These are phyloP conservation scores for Anastrepha obliqua DNA, from an alignment of 1,140 invertebrate species.

Conservation along the genomic window DNA sequence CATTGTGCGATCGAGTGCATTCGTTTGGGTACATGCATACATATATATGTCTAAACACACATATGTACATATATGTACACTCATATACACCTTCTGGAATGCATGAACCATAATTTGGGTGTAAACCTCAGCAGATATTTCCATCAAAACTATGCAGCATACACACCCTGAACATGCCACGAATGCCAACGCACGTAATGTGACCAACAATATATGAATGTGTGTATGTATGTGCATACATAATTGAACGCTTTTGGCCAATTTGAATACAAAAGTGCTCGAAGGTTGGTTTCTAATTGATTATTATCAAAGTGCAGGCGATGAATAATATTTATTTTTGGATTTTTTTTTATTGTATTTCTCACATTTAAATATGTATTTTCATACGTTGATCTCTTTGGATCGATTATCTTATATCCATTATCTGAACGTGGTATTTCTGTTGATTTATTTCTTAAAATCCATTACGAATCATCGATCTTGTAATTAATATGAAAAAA, in stretches of 20 bases:
- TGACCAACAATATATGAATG: background rate
- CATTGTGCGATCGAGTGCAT: background rate
- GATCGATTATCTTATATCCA: no score
- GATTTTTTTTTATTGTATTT: background rate
- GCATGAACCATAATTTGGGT: slow-evolving; percentile 23
- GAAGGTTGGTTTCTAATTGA: slow-evolving; percentile 38
- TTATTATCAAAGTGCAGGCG: background rate
- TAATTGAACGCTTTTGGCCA: background rate
- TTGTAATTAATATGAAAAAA: no score
- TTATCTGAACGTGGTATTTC: no score
- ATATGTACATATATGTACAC: background rate
- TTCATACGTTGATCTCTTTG: background rate
- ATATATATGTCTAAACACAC: background rate
- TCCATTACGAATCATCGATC: no score
- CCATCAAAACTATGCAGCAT: background rate
- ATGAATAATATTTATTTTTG: background rate
- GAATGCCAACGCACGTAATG: background rate
- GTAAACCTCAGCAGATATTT: background rate
- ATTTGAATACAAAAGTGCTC: slow-evolving; percentile 17
- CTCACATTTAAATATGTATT: background rate
- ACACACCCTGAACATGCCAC: slow-evolving; percentile 33
- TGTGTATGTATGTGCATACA: no score
- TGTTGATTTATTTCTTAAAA: no score
- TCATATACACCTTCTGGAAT: background rate
- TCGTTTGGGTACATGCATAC: background rate